phyloP scores from a whole-genome alignment of 2,888 invertebrate genomes.

The Volucella zonaria region DNA sequence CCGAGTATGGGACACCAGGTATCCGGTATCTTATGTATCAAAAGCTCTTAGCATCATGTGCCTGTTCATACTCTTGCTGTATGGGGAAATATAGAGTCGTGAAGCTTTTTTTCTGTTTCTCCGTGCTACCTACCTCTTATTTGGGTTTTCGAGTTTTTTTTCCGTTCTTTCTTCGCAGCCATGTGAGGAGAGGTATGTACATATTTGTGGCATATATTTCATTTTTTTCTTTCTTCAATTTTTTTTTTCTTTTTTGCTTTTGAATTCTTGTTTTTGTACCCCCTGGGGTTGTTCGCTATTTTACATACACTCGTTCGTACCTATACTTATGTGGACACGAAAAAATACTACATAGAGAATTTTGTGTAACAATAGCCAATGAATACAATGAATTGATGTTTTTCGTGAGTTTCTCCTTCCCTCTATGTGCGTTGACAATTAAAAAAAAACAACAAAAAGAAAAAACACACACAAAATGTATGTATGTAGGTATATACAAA shows the following conservation, averaged over 20 bases:
- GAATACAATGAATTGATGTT: slow-evolving; percentile 66
- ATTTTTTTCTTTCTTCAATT: background rate
- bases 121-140: no score
- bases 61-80: background rate
- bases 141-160: background rate
- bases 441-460: slow-evolving; percentile 34
- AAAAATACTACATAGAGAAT: slow-evolving; percentile 16
- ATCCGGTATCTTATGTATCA: slow-evolving; percentile 1
- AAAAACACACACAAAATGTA: background rate
- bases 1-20: background rate
- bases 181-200: background rate
- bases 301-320: slow-evolving; percentile 11
- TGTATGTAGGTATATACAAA: background rate
- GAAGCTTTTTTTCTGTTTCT: slow-evolving; percentile 21
- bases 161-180: background rate
- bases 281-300: slow-evolving; percentile 56
- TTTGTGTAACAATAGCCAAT: slow-evolving; percentile 58
- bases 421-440: slow-evolving; percentile 50
- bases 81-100: background rate
- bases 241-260: background rate
- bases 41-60: slow-evolving; percentile 4
- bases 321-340: background rate
- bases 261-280: slow-evolving; percentile 2
- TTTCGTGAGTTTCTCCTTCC: slow-evolving; percentile 49
- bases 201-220: slow-evolving; percentile 5